Conservation (phyloP, 2,113 vertebrate species). For the Phylloscopus whistleri region DNA sequence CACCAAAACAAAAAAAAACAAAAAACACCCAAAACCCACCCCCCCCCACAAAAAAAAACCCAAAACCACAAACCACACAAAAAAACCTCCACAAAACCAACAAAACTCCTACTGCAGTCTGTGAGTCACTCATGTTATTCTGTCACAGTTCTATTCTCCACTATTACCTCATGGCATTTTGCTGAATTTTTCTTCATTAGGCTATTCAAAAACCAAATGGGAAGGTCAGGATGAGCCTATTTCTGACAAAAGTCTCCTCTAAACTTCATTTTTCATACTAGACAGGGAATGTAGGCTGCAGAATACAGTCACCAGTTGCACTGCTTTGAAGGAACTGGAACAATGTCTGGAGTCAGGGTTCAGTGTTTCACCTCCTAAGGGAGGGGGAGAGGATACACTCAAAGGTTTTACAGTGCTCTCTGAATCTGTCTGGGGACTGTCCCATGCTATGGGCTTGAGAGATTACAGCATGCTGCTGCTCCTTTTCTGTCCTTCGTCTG, state of each 20-base stretch:
- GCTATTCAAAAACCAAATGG: not conserved
- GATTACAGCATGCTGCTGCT: not conserved
- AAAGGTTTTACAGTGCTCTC: not conserved
- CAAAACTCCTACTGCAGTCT: not conserved
- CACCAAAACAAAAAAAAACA: no score
- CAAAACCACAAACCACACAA: no score
- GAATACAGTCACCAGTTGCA: not conserved
- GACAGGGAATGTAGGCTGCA: not conserved
- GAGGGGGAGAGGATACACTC: not conserved
- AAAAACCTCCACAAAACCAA: no score
- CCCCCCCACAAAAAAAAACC: no score
- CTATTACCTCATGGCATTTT: not conserved
- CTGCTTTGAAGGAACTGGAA: not conserved
- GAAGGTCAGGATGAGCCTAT: not conserved
- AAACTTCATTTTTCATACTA: not conserved
- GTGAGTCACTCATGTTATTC: constrained; percentile 18
- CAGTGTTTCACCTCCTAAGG: not conserved
- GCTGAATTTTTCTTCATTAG: not conserved
- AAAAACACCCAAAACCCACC: not conserved
- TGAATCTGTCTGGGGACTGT: not conserved
- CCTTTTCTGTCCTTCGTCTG: not conserved
- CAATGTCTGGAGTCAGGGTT: not conserved
- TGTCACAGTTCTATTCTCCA: not conserved
- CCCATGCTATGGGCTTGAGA: not conserved
- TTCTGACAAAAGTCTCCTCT: not conserved